Evolutionary conservation across 2,888 invertebrate genomes (phyloP), one percentile per base, ranked within the genome.

Genomic region (Monoplex corrugatus): DNA sequence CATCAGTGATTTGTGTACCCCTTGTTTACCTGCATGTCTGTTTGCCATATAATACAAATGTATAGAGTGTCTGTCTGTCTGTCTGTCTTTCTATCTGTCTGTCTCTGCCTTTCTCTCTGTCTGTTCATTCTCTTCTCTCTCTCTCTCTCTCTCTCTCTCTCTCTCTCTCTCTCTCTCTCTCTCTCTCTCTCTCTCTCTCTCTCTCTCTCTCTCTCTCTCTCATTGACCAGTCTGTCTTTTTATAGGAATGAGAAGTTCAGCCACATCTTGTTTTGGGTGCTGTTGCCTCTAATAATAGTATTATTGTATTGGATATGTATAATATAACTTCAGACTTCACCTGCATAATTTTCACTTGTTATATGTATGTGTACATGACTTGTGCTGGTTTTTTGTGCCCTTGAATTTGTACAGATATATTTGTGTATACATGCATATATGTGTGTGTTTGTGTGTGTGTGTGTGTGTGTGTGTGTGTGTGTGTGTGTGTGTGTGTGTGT

Each of bases 131-230:
- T 28, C 28, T 28, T 57, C 78, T 78, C 78, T 78, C 78, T 78
- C 78, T 78, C 78, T 78, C 78, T 78, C 75, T 78, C 78, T 78
- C 78, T 78, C 78, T 78, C 78, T 78, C 78, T 78, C 78, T 78
- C 78, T 78, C 78, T 78, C 78, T 78, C 78, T 78, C 78, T 78
- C 78, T 78, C 78, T 78, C 78, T 78, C 78, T 78, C 78, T 38
- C 83, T 84, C 83, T 50, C 44, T 44, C 82, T 44, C 82, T 44
- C 82, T 44, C 82, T 50, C 45, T 32, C 45, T 50, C 83, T n/a
- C 83, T 45, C n/a, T 43, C 35, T 35, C 35, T 35, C 75, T 10
- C 75, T 10, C 75, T 2, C 75, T 2, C 75, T 0, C 75, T 13
- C 75, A 32, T 19, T 0, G 35, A 35, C 75, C 57, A 19, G 16